phyloP scores from a whole-genome alignment of 2,888 invertebrate species.

The Cryptosula pallasiana region DNA sequence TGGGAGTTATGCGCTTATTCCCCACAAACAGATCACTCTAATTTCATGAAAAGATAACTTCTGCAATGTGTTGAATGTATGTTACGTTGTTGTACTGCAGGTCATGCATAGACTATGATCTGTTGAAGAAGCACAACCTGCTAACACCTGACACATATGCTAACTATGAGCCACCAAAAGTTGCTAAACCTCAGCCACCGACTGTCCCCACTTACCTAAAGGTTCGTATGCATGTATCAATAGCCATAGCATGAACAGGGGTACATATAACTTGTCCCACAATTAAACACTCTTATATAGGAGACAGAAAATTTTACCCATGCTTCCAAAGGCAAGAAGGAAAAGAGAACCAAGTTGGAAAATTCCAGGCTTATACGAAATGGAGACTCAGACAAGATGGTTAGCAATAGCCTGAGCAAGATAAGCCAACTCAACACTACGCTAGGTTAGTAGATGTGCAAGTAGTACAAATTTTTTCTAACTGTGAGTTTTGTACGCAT shows the following conservation, averaged over 20 bases:
- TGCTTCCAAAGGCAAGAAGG: slow-evolving; percentile 6
- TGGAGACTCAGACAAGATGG: background rate
- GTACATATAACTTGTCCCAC: background rate
- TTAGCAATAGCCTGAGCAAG: background rate
- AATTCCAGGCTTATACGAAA: background rate
- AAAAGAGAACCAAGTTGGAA: background rate
- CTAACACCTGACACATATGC: slow-evolving; percentile 48
- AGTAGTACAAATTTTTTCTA: background rate
- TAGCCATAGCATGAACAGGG: background rate
- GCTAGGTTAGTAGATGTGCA: background rate
- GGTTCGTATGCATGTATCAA: too few relatives aligned
- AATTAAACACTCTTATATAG: background rate
- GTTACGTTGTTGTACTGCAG: slow-evolving; percentile 30
- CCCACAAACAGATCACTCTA: too few relatives aligned
- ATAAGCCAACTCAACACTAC: slow-evolving; percentile 17
- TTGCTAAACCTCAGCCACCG: slow-evolving; percentile 38
- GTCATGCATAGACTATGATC: slow-evolving; percentile 44
- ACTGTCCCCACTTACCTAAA: slow-evolving; percentile 14
- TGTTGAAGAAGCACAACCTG: slow-evolving; percentile 43
- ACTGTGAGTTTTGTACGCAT: background rate
- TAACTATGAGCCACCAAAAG: slow-evolving; percentile 36
- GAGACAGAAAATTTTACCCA: slow-evolving; percentile 17
- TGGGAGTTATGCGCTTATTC: too few relatives aligned
- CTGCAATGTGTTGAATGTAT: too few relatives aligned
- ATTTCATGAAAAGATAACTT: too few relatives aligned